Base-by-base conservation (phyloP, 1,140 invertebrate genomes). In the Mercenaria mercenaria region DNA sequence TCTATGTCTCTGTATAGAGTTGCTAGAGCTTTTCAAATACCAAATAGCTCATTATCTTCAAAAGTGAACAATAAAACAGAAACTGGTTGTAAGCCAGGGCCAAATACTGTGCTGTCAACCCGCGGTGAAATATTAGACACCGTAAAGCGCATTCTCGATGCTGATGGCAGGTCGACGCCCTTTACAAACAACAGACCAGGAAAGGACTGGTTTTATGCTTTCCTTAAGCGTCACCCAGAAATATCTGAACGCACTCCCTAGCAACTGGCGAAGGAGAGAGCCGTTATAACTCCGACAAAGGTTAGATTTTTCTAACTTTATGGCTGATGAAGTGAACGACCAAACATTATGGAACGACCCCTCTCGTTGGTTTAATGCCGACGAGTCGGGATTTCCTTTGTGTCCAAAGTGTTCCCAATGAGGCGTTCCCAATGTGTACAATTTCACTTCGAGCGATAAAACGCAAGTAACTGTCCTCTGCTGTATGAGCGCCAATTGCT, bases 121-220 rank as follows among this genome's bases (percentile, higher is more conserved):
- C 52, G 61, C 2, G 23, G 87, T 20, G 91, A 91, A 69, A 18
- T 86, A 29, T 29, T 59, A 20, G 29, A 81, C 8, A 81, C 82
- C 2, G 91, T 85, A 18, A 85, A 82, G 32, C 59, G 43, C 23
- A 90, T 89, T 26, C 39, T 91, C 29, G 88, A 34, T 77, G 84
- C 43, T 20, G 72, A 89, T 39, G 82, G 82, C 11, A 64, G 52
- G 23, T 20, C 72, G 11, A 89, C 32, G 10, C 74, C 43, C 6
- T 89, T 84, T 80, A 85, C 86, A 34, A 20, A 37, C 50, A 85
- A 91, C 34, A 47, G 34, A 13, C 90, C 90, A 1, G 74, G 79
- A 39, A 84, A 89, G 26, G 76, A 86, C 26, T 90, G 88, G 81
- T 64, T 52, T 15, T 37, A 52, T 10, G 59, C 23, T 6, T 90